Evolutionary conservation across 2,113 vertebrate species (phyloP), one percentile per base, ranked within the genome.

Genomic region (Aldabrachelys gigantea): DNA sequence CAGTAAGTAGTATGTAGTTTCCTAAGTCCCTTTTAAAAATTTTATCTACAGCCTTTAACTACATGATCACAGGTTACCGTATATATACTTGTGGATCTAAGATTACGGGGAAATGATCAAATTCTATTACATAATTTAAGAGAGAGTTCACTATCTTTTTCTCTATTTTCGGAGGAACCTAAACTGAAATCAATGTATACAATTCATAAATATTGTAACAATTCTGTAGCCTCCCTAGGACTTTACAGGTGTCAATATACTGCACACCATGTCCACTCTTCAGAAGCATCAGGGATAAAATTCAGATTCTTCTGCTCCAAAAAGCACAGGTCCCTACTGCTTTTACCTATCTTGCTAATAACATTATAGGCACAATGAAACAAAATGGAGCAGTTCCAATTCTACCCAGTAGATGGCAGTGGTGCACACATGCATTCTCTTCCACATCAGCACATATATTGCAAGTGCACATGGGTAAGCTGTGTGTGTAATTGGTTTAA

Each of bases 131-230:
- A 7, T 41, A 31, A 49, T 31, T 31, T 50, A 47, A 79, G 76
- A 19, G 47, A 50, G 4, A 47, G 14, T 31, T 49, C 76, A 29
- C 11, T 17, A 27, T 11, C 8, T 79, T 44, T 49, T 21, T 41
- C 0, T 0, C 9, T 11, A 24, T 88, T 49, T 2, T 1, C 57
- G 27, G 57, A 91, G 35, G 65, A 56, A 93, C 83, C 3, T 12
- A 89, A 88, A 35, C 90, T 92, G n/a, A n/a, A 89, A 96, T 92
- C 90, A 86, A 96, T 88, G 92, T 44, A 88, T 49, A 82, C 89
- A 90, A 85, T 86, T 89, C 25, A 8, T 78, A 95, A 93, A 90
- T 88, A 91, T 89, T 92, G 29, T 92, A 88, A 57, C 90, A 95
- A 1, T 92, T 69, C 31, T 0, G 3, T n/a, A 52, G 11, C 89